Evolutionary conservation across 2,797 vertebrate genomes (phyloP).

Genomic region (Hapalemur alaotrensis): DNA sequence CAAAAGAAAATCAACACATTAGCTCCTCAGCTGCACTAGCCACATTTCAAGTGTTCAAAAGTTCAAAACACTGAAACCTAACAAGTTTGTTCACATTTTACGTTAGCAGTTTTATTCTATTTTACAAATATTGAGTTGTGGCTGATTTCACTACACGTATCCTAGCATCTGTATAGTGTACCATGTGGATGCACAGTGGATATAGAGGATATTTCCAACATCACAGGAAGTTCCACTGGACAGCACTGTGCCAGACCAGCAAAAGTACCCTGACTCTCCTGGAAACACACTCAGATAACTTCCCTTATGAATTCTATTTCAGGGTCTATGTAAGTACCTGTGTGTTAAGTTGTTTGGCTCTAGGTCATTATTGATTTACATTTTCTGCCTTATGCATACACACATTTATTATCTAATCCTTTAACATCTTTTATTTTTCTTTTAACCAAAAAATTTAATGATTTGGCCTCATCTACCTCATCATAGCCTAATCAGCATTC

Average conservation of each 20-base stretch:
- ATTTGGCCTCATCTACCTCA: not conserved
- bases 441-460: constrained; percentile 13
- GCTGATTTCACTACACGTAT: not conserved
- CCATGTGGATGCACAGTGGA: not conserved
- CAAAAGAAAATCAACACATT: not conserved
- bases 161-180: not conserved
- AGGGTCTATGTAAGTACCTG: not conserved
- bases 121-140: not conserved
- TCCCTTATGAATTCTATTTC: not conserved
- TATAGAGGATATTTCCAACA: not conserved
- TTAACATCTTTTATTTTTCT: not conserved
- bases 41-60: not conserved
- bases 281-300: not conserved
- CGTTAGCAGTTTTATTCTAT: constrained; percentile 43
- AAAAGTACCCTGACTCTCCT: not conserved
- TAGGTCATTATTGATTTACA: not conserved
- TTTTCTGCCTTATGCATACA: not conserved
- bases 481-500: not conserved
- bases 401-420: not conserved
- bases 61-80: not conserved
- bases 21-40: not conserved
- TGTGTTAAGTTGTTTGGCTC: not conserved
- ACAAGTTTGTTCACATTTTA: not conserved
- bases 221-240: not conserved
- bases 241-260: not conserved